Evolutionary conservation across 2,113 vertebrate genomes (phyloP), one percentile per base, ranked within the genome.

Genomic region (Plotosus lineatus): DNA sequence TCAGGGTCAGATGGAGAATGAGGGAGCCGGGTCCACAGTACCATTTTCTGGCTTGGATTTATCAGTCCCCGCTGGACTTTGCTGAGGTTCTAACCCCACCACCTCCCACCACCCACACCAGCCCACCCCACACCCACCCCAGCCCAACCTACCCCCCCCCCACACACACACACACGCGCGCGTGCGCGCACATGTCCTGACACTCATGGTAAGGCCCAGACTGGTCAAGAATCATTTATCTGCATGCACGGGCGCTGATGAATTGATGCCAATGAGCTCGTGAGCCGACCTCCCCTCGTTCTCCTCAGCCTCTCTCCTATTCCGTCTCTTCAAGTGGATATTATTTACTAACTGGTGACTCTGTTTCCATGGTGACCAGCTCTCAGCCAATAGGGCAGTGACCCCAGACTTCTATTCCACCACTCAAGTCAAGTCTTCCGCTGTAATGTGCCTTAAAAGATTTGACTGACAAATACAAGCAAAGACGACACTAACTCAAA

Each of bases 181-280:
- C 60, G 38, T 15, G 19, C 15, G 36, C 6, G 5, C 63, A 69
- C 50, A 79, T 60, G 86, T 91, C 90, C 88, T 88, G 82, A 86
- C 86, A 86, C 83, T 88, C 83, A 88, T 81, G 87, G 87, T 90
- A 88, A 87, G 89, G 89, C 92, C 87, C 86, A 90, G 82, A 89
- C 89, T 89, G 91, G 89, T 89, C 72, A 61, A 87, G 91, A 88
- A 83, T 89, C 88, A 90, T 92, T 93, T 92, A 92, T 92, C 92
- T 92, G 90, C 88, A 87, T 85, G 89, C 90, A 90, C 90, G 91
- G 90, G 88, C 88, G 90, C 89, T 91, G 91, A 89, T 91, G 92
- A 90, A 92, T 90, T 91, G 90, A 93, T 90, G 92, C 89, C 82
- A 83, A 82, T 87, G 87, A 91, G 89, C 87, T 87, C 72, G 89